Evolutionary conservation across 2,113 vertebrate species (phyloP), one percentile per base, ranked within the genome.

Genomic region (Climacteris rufus): DNA sequence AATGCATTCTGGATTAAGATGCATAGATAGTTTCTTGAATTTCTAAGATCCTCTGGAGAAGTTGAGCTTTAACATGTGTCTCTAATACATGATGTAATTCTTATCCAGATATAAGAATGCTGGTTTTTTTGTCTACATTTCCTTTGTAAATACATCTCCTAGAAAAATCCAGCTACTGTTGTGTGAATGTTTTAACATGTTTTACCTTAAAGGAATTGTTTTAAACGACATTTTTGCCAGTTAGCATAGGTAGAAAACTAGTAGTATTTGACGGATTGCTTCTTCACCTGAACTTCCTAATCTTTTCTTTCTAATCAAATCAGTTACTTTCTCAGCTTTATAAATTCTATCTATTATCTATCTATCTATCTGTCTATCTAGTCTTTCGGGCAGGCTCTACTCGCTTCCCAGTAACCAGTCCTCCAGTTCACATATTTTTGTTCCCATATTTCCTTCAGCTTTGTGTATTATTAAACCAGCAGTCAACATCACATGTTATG

Each of bases 341-440:
- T 39, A 20, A 6, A 4, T 16, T 56, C 30, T 33, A 15, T 30
- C 7, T 33, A 4, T n/a, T n/a, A n/a, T 49, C 37, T 22, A 5
- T 45, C 25, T 14, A 5, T 21, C 13, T 12, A n/a, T 64, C 33
- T 28, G 5, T 25, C 31, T 31, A 3, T n/a, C 57, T 33, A n/a
- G 2, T 11, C 0, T 57, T 89, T 53, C 44, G 2, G 3, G 31
- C 11, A 20, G 10, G 22, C 2, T 53, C 12, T 35, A 5, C 14
- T 68, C 11, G 45, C 4, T 61, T 53, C 42, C 31, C 37, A 71
- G 7, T 27, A 76, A 45, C 1, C 5, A 11, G 6, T 80, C 53
- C 19, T 63, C 9, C 22, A n/a, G 37, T 33, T 75, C 5, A 9
- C 3, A 19, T 50, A 28, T 35, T 72, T 83, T 65, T 60, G 2